A percentile compares a stretch with the other conserved stretches of the same genome.
phyloP scores from a whole-genome alignment of 2,113 vertebrate species.

The Lates calcarifer region DNA sequence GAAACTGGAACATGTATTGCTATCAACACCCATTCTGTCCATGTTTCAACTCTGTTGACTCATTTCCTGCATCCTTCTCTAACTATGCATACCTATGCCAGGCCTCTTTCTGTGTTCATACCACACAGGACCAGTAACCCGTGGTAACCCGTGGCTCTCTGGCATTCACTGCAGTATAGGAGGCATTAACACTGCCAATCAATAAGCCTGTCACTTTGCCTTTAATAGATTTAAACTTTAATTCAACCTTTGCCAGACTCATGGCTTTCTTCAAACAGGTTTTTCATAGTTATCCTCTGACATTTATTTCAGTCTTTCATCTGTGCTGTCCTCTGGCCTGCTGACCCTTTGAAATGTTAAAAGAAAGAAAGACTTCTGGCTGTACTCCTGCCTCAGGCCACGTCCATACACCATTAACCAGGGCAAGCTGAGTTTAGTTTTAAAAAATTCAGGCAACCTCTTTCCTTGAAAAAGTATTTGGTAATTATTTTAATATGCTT shows the following conservation, averaged over 20 bases:
- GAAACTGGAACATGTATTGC: too few relatives aligned
- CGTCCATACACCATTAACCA: neutral
- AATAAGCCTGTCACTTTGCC: conserved; percentile 7
- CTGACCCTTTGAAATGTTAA: conserved; percentile 56
- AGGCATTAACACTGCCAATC: conserved; percentile 28
- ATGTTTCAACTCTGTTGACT: neutral
- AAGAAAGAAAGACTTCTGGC: neutral
- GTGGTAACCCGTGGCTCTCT: conserved; percentile 12
- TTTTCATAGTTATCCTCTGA: conserved; percentile 30
- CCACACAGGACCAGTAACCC: neutral
- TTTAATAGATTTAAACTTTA: conserved; percentile 29
- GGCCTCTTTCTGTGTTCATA: neutral
- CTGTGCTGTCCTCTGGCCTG: conserved; percentile 11
- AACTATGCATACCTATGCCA: too few relatives aligned
- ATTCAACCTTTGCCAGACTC: conserved; percentile 28
- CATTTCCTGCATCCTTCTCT: neutral
- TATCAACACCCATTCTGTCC: too few relatives aligned
- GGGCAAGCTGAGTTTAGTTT: neutral
- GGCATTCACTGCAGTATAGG: conserved; percentile 20
- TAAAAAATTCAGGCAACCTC: neutral
- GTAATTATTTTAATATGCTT: too few relatives aligned
- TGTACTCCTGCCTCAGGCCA: conserved; percentile 5
- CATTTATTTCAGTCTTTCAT: conserved; percentile 52
- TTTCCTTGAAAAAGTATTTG: neutral
- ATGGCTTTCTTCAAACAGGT: conserved; percentile 3